These are phyloP conservation scores for Acrocyrtus sp. DNA, from an alignment of 2,888 invertebrate species.

Conservation along the genomic window DNA sequence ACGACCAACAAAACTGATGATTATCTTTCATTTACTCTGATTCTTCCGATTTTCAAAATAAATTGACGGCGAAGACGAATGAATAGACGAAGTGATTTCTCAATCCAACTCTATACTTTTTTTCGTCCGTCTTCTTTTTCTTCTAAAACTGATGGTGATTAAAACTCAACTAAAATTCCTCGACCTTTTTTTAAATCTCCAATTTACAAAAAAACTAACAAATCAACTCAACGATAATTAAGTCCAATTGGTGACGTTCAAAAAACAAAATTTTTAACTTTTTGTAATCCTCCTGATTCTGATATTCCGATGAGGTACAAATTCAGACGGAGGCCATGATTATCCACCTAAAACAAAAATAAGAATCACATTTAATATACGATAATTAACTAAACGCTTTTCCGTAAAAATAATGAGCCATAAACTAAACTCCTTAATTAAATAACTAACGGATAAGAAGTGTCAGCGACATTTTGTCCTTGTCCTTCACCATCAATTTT, in stretches of 20 bases:
- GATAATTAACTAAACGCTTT: too few relatives aligned
- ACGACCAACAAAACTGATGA: background rate
- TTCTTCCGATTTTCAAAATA: background rate
- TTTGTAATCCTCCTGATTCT: conserved; percentile 50
- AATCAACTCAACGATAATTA: conserved; percentile 17
- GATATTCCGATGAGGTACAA: conserved; percentile 55
- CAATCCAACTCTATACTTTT: too few relatives aligned
- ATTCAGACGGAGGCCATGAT: conserved; percentile 60
- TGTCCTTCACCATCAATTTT: too few relatives aligned
- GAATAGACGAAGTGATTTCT: background rate
- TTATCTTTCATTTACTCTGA: too few relatives aligned
- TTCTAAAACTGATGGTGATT: background rate
- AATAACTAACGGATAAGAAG: too few relatives aligned
- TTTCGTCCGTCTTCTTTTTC: background rate
- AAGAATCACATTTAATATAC: background rate
- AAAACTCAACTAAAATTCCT: conserved; percentile 22
- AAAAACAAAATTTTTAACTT: conserved; percentile 32
- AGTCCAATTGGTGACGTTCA: conserved; percentile 32
- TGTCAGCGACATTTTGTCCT: too few relatives aligned
- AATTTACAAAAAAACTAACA: conserved; percentile 15
- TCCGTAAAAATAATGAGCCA: too few relatives aligned
- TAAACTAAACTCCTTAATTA: too few relatives aligned
- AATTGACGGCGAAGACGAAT: background rate
- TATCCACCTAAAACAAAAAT: conserved; percentile 47
- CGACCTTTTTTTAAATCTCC: background rate